phyloP scores from a whole-genome alignment of 2,113 vertebrate genomes.

The Melanotaenia duboulayi region DNA sequence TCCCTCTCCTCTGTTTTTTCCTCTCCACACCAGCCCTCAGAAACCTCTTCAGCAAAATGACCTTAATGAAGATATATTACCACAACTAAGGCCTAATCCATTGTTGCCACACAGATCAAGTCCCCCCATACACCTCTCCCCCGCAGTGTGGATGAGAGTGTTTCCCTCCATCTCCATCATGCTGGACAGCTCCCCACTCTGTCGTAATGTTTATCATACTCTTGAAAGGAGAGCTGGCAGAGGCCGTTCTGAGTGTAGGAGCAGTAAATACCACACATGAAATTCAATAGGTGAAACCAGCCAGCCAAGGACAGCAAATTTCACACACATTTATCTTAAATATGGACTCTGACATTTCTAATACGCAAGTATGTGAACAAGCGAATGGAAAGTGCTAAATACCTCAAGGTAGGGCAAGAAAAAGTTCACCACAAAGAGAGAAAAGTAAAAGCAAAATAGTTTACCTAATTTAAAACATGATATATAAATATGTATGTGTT shows the following conservation, averaged over 20 bases:
- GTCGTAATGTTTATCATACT: constrained; percentile 54
- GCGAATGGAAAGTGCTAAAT: background rate
- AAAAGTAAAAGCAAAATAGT: too few relatives aligned
- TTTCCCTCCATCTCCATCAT: constrained; percentile 63
- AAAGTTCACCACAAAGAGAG: too few relatives aligned
- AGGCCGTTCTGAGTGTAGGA: constrained; percentile 34
- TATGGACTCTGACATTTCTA: background rate
- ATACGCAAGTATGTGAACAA: background rate
- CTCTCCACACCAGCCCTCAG: constrained; percentile 8
- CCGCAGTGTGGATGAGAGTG: constrained; percentile 24
- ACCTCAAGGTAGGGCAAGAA: background rate
- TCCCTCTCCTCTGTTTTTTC: constrained; percentile 12
- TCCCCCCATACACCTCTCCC: constrained; percentile 20
- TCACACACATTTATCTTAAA: constrained; percentile 3
- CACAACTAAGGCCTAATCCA: constrained; percentile 35
- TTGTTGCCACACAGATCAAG: constrained; percentile 50
- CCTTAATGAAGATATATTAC: constrained; percentile 69
- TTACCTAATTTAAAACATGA: background rate
- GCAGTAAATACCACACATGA: constrained; percentile 47
- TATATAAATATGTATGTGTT: background rate
- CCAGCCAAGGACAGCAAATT: constrained; percentile 7
- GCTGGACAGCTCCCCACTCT: constrained; percentile 39
- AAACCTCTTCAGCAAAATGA: constrained; percentile 41
- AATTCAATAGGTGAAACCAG: constrained; percentile 40
- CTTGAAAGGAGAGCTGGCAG: constrained; percentile 41